Evolutionary conservation across 2,888 invertebrate species (phyloP).

Genomic region (Polyploca ridens): DNA sequence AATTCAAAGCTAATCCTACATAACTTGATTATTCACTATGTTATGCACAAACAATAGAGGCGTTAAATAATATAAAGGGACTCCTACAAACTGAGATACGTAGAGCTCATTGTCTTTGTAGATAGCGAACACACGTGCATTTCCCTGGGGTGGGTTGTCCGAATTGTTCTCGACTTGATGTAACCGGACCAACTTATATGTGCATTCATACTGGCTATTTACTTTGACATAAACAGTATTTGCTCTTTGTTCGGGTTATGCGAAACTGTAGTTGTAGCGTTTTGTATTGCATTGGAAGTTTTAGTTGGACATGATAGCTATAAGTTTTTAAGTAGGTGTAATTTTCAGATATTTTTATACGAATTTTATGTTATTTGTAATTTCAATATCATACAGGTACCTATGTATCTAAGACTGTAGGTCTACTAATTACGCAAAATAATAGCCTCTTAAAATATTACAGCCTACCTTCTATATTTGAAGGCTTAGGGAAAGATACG

Average conservation of each 20-base stretch:
- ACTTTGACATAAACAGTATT: constrained; percentile 8
- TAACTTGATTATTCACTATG: constrained; percentile 1
- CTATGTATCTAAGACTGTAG: too few relatives aligned
- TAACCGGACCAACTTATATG: constrained; percentile 27
- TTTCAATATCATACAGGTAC: too few relatives aligned
- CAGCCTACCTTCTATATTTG: too few relatives aligned
- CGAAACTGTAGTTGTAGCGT: not conserved
- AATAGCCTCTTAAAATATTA: too few relatives aligned
- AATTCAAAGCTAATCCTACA: not conserved
- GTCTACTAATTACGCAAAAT: too few relatives aligned
- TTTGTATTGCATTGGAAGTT: not conserved
- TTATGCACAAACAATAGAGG: constrained; percentile 5
- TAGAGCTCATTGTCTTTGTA: constrained; percentile 47
- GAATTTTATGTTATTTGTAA: too few relatives aligned
- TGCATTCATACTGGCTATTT: constrained; percentile 12
- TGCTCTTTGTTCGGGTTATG: constrained; percentile 1
- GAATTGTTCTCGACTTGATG: constrained; percentile 37
- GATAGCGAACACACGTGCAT: constrained; percentile 49
- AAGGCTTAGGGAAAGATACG: too few relatives aligned
- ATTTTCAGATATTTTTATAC: too few relatives aligned
- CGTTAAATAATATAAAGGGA: constrained; percentile 10
- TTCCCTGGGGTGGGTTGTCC: constrained; percentile 49
- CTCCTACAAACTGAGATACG: constrained; percentile 26
- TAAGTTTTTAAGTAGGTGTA: too few relatives aligned
- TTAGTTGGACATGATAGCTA: not conserved